Base-by-base conservation (phyloP, 2,113 vertebrate species). In the Pygoscelis antarcticus region DNA sequence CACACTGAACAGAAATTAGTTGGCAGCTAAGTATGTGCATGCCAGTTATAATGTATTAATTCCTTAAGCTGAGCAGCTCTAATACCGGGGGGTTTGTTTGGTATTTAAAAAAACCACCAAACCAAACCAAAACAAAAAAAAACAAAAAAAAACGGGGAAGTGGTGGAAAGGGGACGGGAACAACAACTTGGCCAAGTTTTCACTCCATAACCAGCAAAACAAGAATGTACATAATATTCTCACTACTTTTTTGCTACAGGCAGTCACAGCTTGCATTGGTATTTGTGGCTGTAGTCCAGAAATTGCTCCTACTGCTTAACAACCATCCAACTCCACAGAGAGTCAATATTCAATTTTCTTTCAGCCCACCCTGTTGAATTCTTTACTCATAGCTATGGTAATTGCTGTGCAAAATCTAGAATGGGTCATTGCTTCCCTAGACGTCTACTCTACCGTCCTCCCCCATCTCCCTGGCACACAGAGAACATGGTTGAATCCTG, bases 51-150 rank as follows among this genome's bases (percentile, higher is more conserved):
- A 75, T 6, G 16, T 44, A 49, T 57, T 92, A n/a, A 83, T 88
- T 70, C 51, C 22, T 83, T 34, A 49, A 52, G 38, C 36, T 27
- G 16, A 85, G 51, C 16, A 57, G 6, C 36, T 32, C 34, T 40
- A 71, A 58, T 79, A 52, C 6, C 1, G 1, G 2, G 2, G 18
- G 4, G 0, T n/a, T 74, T 60, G 16, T 55, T 34, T 51, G 7
- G 17, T 36, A 9, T 42, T 30, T 72, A 57, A 74, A 13, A 36
- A 47, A 47, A 42, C 20, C 47, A 76, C 19, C 17, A 36, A 42
- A 42, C 42, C 36, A 36, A 36, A 36, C 36, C 36, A 36, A 36
- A 42, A 42, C 36, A 36, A 42, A 13, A 40, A 40, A 12, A 6
- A 42, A 15, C 15, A 14, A 13, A 15, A 42, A 42, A 42, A 3